Conservation (phyloP, 1,140 invertebrate genomes). For the Onthophagus taurus region DNA sequence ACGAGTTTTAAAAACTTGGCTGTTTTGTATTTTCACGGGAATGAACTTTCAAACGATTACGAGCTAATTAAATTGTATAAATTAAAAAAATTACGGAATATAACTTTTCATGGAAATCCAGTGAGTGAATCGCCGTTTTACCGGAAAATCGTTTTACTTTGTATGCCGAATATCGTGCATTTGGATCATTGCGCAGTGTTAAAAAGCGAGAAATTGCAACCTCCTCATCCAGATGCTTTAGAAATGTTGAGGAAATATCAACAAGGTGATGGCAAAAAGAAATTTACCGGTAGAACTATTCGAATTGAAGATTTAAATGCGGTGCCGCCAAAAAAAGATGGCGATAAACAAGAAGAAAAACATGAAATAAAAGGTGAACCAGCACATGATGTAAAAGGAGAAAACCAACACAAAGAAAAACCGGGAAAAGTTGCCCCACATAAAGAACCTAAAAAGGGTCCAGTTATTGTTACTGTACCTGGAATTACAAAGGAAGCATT, state of each 20-base stretch:
- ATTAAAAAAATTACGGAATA: slow-evolving; percentile 37
- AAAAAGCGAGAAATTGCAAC: slow-evolving; percentile 25
- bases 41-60: slow-evolving; percentile 39
- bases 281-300: not conserved
- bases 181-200: slow-evolving; percentile 41
- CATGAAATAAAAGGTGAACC: too few relatives aligned
- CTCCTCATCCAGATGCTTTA: slow-evolving; percentile 10
- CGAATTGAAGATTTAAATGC: not conserved
- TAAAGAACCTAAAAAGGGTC: too few relatives aligned
- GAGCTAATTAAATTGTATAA: slow-evolving; percentile 36
- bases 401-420: too few relatives aligned
- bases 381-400: too few relatives aligned
- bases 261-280: not conserved
- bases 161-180: slow-evolving; percentile 40
- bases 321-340: not conserved
- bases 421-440: too few relatives aligned
- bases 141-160: slow-evolving; percentile 38
- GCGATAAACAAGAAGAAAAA: not conserved
- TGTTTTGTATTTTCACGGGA: slow-evolving; percentile 43
- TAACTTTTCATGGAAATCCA: slow-evolving; percentile 48
- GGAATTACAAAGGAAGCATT: too few relatives aligned
- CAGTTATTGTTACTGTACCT: too few relatives aligned
- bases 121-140: slow-evolving; percentile 40
- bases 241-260: not conserved
- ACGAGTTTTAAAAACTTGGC: slow-evolving; percentile 33